Base-by-base conservation (phyloP, 1,140 invertebrate species). In the Antheraea mylitta region DNA sequence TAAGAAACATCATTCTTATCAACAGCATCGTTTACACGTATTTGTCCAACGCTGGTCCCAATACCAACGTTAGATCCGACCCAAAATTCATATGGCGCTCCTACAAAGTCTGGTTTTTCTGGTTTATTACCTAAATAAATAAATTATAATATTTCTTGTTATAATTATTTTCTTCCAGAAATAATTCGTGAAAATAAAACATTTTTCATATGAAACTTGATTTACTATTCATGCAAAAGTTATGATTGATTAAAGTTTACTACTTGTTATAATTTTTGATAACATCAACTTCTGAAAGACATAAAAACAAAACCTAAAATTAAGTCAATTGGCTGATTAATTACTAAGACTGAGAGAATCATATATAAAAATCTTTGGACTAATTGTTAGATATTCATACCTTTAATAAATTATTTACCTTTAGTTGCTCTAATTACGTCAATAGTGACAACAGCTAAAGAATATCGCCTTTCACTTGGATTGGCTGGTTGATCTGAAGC, bases 71-170 rank as follows among this genome's bases (percentile, higher is more conserved):
- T 97, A 64, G 96, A 96, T 0, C 96, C 96, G 18, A 98, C 96
- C 95, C 96, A 97, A 88, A 99, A 98, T 73, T 97, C 96, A 80
- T 98, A 99, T 0, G 97, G 97, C 0, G 97, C 94, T 36, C 97
- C 97, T 30, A 97, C 92, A 81, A 99, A 99, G 72, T 96, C 95
- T 0, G 98, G 97, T 45, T 92, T 92, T 71, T 94, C 94, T 38
- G 91, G 77, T 71, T 88, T 92, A 19, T 85, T 77, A 18, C 87
- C 94, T 94, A 42, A 72, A 81, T 83, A 70, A 68, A 70, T 61
- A 16, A 22, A 9, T 2, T 1, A 11, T 61, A 61, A 36, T 61
- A 61, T 61, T 36, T 13, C 8, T 61, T 61, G 7, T 53, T 16
- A 53, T 16, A 11, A 42, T 11, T 42, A 42, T 42, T 42, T 3